Base-by-base conservation (phyloP, 2,888 invertebrate genomes). In the Stenchaetothrips biformis region DNA sequence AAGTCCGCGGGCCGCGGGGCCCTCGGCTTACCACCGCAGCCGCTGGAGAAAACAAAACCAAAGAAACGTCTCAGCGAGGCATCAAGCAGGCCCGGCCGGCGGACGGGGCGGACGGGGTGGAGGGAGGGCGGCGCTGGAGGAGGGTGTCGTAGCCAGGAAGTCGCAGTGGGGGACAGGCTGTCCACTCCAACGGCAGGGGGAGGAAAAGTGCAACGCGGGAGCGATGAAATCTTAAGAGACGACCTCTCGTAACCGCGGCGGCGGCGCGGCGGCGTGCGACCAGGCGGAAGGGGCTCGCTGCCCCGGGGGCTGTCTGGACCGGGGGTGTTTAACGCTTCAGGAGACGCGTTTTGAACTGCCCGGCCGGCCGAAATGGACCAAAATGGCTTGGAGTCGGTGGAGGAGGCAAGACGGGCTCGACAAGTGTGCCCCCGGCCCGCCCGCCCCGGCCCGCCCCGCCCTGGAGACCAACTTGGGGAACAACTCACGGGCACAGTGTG, bases 181-280 rank as follows among this genome's bases (percentile, higher is more conserved):
- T 37, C 37, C 37, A 37, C 37, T 37, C 37, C 37, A 37, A 37
- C 37, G 37, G 37, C 37, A 37, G 37, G 37, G 37, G 37, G 37
- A 37, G 37, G 37, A 37, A 37, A 37, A 37, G 37, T 37, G 37
- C 37, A 37, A 4, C 37, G 37, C 37, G 67, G 67, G 21, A 25
- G 67, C 67, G 67, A 74, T 74, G 21, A 74, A 74, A 74, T 74
- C 67, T 74, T 74, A 74, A 74, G 67, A 74, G 67, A 74, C 67
- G 67, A 25, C 25, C 67, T 21, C 67, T 21, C 67, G 67, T 74
- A 74, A 74, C 67, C 67, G 4, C 59, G 16, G 59, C 37, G 37
- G 37, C 37, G 37, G 37, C 37, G 4, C 37, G 37, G 37, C 37
- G 37, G 37, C 37, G 37, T 37, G 37, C 37, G 37, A 37, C 4